Evolutionary conservation across 2,888 invertebrate genomes (phyloP).

Genomic region (Abrostola triplasia): DNA sequence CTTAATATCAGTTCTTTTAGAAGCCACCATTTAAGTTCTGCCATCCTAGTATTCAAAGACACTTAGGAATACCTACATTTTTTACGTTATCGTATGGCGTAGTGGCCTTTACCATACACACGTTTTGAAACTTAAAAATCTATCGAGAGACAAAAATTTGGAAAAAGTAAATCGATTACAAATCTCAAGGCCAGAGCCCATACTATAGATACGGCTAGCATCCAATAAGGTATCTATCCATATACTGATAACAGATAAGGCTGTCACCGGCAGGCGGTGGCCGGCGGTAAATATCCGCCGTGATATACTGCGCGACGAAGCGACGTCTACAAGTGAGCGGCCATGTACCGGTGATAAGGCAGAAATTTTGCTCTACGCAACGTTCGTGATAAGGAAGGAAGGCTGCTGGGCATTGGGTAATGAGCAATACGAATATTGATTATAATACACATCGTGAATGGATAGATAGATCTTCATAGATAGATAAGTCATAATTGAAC

Average conservation of each 20-base stretch:
- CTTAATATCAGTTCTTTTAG: too few relatives aligned
- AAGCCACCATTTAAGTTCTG: too few relatives aligned
- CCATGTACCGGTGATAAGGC: conserved; percentile 54
- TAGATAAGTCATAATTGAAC: too few relatives aligned
- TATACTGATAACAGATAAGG: conserved; percentile 87
- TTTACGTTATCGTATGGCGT: too few relatives aligned
- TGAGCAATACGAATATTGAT: neutral
- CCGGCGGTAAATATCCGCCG: conserved; percentile 78
- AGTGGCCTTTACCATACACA: too few relatives aligned
- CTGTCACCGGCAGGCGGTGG: conserved; percentile 82
- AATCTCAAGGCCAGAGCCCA: conserved; percentile 65
- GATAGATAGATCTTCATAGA: too few relatives aligned
- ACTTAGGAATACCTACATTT: too few relatives aligned
- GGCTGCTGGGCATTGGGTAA: neutral
- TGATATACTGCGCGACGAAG: conserved; percentile 78
- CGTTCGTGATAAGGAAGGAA: conserved; percentile 36
- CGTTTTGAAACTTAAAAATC: too few relatives aligned
- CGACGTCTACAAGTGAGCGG: conserved; percentile 66
- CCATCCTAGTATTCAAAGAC: too few relatives aligned
- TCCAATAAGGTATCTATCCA: conserved; percentile 76
- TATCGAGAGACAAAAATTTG: conserved; percentile 12
- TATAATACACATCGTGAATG: too few relatives aligned
- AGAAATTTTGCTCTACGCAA: conserved; percentile 51
- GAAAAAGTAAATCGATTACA: conserved; percentile 49
- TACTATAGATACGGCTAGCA: conserved; percentile 74